These are phyloP conservation scores for Threskiornis aethiopicus DNA, from an alignment of 2,797 vertebrate species.

Conservation along the genomic window DNA sequence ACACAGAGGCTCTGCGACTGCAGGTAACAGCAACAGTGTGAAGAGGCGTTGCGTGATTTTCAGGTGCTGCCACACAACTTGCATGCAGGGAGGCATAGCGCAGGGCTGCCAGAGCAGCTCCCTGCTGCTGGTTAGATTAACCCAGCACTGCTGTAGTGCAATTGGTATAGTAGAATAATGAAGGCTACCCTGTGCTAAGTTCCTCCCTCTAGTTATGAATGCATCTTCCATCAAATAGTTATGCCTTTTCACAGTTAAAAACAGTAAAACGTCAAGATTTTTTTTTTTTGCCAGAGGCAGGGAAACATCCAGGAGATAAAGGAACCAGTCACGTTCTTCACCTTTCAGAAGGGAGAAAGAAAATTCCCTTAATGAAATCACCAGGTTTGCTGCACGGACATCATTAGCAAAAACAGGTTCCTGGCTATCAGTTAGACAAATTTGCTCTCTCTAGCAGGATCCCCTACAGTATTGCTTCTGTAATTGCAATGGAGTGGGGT, in stretches of 20 bases:
- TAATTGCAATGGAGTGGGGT: background rate
- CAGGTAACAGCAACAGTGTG: background rate
- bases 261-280: background rate
- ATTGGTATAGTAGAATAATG: rapidly evolving
- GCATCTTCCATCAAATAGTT: background rate
- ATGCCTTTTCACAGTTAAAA: background rate
- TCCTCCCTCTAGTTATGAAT: background rate
- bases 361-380: background rate
- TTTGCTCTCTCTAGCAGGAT: background rate
- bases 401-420: background rate
- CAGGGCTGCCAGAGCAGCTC: background rate
- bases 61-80: background rate
- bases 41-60: background rate
- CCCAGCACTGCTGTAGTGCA: background rate
- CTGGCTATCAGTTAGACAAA: background rate
- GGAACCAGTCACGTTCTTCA: background rate
- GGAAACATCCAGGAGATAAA: background rate
- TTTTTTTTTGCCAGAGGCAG: background rate
- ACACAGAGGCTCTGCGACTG: background rate
- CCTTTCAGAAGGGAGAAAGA: background rate
- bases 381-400: background rate
- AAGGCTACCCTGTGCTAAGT: too few species aligned
- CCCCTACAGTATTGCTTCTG: background rate
- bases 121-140: background rate
- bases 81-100: rapidly evolving